phyloP scores from a whole-genome alignment of 2,797 vertebrate species.

The Pantherophis vulpinus region DNA sequence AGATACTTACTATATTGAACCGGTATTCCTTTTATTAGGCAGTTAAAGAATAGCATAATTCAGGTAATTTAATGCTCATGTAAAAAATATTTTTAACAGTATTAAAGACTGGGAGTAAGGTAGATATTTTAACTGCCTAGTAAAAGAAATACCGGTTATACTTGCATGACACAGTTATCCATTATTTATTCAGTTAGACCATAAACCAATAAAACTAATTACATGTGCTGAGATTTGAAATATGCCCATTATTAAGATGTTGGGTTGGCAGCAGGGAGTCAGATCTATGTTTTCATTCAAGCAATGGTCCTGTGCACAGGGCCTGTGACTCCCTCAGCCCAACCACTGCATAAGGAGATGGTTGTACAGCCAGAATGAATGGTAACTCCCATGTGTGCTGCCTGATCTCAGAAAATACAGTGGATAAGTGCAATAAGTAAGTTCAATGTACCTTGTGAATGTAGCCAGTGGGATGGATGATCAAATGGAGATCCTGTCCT shows the following conservation, averaged over 20 bases:
- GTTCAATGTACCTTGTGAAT: neutral
- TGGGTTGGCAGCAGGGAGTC: neutral
- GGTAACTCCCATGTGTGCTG: neutral
- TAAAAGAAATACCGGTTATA: neutral
- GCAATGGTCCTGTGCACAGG: neutral
- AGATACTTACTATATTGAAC: neutral
- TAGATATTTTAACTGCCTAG: neutral
- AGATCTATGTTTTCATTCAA: neutral
- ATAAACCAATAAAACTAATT: neutral
- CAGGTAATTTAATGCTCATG: neutral
- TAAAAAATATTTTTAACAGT: neutral
- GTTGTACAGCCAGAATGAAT: neutral
- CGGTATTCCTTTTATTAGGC: no score
- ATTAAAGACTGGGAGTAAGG: neutral
- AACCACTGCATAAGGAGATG: neutral
- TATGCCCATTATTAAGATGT: neutral
- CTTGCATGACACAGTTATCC: neutral
- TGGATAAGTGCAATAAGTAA: neutral
- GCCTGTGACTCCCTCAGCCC: neutral
- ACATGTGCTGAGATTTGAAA: neutral
- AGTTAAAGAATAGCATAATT: neutral
- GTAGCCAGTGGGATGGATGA: neutral
- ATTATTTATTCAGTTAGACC: neutral
- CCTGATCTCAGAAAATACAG: neutral
- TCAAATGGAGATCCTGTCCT: neutral